Evolutionary conservation across 2,888 invertebrate genomes (phyloP), one percentile per base, ranked within the genome.

Genomic region (Mythimna loreyi): DNA sequence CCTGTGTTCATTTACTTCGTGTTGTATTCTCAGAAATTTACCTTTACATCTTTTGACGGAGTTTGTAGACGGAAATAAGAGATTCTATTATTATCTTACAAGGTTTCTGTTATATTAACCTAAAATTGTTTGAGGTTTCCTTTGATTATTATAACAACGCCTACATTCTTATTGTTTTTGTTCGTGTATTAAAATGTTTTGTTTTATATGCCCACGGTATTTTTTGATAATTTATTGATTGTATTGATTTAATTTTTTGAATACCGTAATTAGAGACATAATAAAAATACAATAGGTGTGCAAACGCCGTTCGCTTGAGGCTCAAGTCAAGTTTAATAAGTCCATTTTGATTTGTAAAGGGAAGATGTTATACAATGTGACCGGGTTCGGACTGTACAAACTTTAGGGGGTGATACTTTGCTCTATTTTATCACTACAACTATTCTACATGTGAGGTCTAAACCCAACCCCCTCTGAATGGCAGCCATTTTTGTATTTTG

Each of bases 51-150:
- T 56, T 56, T 55, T 68, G 43, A 50, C 43, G 53, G 43, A 58
- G n/a, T n/a, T 58, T 63, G 33, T 50, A 36, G n/a, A 58, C 16
- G 55, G 74, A 79, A 53, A 73, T 79, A 59, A 49, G 36, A 72
- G 19, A 40, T n/a, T 16, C 3, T 1, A 45, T 45, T 63, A 36
- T 45, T 55, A 33, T 55, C 9, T 53, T 62, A 47, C 9, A 78
- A 23, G 63, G 52, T 13, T 63, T 62, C 40, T 49, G 25, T 49
- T 28, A 43, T 55, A 11, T 62, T 57, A 28, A 5, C 28, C 6
- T 30, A 11, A 40, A n/a, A 56, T 61, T 47, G 1, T 52, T 56
- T 3, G 40, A 52, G 28, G 19, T 77, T 57, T 47, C 25, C 25
- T 72, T 69, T 56, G n/a, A 56, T n/a, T 40, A 25, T 25, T 1